Conservation (phyloP, 1,140 invertebrate genomes). For the Plectus sambesii region DNA sequence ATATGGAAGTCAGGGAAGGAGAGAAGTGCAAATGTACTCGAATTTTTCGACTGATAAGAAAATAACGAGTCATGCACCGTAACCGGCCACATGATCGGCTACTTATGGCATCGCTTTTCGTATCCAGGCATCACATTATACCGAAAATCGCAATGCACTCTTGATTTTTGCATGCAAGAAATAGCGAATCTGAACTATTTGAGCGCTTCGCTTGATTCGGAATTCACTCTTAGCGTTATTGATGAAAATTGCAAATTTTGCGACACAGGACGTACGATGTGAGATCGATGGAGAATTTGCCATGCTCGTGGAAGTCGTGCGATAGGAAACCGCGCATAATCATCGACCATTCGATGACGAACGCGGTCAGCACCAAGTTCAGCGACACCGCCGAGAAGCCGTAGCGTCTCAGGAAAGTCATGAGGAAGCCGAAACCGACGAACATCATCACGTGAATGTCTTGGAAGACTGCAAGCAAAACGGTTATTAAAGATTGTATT, state of each 20-base stretch:
- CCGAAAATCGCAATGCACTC: too few species aligned
- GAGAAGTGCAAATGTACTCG: neutral
- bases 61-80: too few species aligned
- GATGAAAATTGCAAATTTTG: too few species aligned
- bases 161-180: too few species aligned
- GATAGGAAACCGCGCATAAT: conserved; percentile 36
- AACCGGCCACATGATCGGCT: too few species aligned
- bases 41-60: conserved; percentile 13
- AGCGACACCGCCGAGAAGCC: conserved; percentile 74
- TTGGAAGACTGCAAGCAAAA: conserved; percentile 67
- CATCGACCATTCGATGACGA: conserved; percentile 34
- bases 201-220: too few species aligned
- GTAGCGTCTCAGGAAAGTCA: conserved; percentile 84
- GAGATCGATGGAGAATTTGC: conserved; percentile 29
- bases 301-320: conserved; percentile 29
- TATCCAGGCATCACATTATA: too few species aligned
- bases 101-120: too few species aligned
- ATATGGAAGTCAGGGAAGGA: neutral
- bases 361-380: conserved; percentile 62
- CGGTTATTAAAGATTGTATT: neutral
- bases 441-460: conserved; percentile 95
- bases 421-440: conserved; percentile 86
- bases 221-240: too few species aligned
- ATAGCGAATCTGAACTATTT: too few species aligned
- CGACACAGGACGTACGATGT: conserved; percentile 2